phyloP scores from a whole-genome alignment of 2,113 vertebrate species.

The Synchiropus splendidus region DNA sequence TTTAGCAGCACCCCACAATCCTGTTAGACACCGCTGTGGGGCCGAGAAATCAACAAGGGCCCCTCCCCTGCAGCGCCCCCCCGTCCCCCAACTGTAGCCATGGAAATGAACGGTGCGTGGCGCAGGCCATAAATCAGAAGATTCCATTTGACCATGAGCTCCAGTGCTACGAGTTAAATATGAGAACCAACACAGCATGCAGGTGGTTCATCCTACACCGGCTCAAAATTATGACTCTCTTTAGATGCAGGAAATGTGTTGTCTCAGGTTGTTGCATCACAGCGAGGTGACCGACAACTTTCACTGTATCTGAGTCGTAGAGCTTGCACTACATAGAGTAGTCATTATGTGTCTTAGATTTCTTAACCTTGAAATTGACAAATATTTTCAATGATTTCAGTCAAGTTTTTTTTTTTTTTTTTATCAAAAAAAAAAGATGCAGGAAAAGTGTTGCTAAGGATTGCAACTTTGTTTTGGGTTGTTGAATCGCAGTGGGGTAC shows the following conservation, averaged over 20 bases:
- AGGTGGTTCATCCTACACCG: conserved; percentile 9
- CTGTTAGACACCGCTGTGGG: conserved; percentile 48
- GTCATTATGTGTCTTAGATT: too few species aligned
- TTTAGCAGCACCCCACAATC: conserved; percentile 66
- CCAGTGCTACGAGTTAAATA: conserved; percentile 53
- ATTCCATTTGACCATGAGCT: conserved; percentile 66
- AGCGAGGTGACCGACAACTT: too few species aligned
- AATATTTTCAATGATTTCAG: too few species aligned
- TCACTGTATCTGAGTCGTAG: too few species aligned
- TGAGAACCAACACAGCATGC: conserved; percentile 37
- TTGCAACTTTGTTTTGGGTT: too few species aligned
- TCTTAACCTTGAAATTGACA: too few species aligned
- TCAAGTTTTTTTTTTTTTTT: too few species aligned
- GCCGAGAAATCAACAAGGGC: conserved; percentile 56
- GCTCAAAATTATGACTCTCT: not conserved
- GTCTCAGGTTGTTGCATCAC: not conserved
- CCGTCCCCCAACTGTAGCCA: conserved; percentile 40
- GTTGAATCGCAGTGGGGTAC: too few species aligned
- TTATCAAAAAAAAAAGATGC: too few species aligned
- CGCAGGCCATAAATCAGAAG: conserved; percentile 60
- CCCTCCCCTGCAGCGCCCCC: not conserved
- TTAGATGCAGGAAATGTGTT: not conserved
- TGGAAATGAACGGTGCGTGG: conserved; percentile 56
- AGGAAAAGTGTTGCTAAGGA: too few species aligned
- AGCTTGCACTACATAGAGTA: too few species aligned